Evolutionary conservation across 2,888 invertebrate genomes (phyloP).

Genomic region (Phortica okadai): DNA sequence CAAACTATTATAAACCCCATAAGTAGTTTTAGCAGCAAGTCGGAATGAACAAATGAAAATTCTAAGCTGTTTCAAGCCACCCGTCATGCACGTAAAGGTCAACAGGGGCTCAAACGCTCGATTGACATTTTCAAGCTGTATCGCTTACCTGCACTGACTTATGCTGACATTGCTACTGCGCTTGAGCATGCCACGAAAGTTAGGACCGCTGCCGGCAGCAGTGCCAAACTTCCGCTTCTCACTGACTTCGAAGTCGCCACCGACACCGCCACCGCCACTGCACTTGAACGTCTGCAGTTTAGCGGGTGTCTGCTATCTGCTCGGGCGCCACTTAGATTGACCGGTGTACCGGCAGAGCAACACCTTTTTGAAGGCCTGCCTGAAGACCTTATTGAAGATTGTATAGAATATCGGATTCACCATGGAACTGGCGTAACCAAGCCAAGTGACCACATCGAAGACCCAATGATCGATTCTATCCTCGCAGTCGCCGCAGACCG

Average conservation of each 20-base stretch:
- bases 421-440: conserved; percentile 95
- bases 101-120: background rate
- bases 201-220: conserved; percentile 20
- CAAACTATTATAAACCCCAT: background rate
- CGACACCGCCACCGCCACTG: conserved; percentile 51
- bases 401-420: conserved; percentile 98
- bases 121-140: background rate
- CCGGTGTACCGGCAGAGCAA: conserved; percentile 86
- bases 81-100: background rate
- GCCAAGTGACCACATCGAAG: conserved; percentile 92
- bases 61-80: background rate
- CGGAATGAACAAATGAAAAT: background rate
- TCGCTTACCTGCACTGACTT: conserved; percentile 41
- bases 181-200: conserved; percentile 32
- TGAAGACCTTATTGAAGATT: conserved; percentile 95
- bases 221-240: background rate
- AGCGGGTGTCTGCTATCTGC: conserved; percentile 76
- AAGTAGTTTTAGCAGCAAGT: background rate
- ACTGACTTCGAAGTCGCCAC: conserved; percentile 46
- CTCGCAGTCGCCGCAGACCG: conserved; percentile 89
- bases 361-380: conserved; percentile 93
- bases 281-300: conserved; percentile 54
- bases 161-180: conserved; percentile 35
- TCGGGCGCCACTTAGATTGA: conserved; percentile 78
- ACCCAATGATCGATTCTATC: conserved; percentile 86